Percentiles rank a stretch among this genome's conserved stretches.
phyloP scores from a whole-genome alignment of 2,797 vertebrate species.

The Cryptoblepharus egeriae region DNA sequence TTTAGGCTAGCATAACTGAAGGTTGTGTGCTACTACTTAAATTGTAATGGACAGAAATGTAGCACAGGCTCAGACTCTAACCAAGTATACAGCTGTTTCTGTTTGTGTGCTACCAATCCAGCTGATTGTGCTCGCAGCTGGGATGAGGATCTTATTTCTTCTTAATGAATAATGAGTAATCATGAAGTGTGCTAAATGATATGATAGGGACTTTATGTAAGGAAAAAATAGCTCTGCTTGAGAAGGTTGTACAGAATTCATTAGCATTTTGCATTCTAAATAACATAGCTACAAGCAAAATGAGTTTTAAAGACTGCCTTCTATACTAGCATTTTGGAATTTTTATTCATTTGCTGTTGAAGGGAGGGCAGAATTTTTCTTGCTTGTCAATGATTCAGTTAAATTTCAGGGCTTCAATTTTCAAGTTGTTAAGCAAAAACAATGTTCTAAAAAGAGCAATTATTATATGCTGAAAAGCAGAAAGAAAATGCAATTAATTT shows the following conservation, averaged over 20 bases:
- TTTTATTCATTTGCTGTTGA: not conserved
- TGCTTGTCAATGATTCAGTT: not conserved
- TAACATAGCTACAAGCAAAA: not conserved
- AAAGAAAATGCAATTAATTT: not conserved
- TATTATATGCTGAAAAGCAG: not conserved
- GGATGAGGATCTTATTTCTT: conserved; percentile 2
- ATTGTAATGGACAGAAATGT: not conserved
- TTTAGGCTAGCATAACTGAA: too few relatives aligned
- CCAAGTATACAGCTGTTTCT: not conserved
- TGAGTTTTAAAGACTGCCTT: not conserved
- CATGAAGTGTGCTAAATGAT: not conserved
- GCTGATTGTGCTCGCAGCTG: not conserved
- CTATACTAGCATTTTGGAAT: not conserved
- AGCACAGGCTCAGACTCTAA: not conserved
- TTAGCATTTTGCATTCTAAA: conserved; percentile 3
- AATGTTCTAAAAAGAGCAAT: not conserved
- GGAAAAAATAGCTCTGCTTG: conserved; percentile 2
- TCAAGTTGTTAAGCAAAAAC: not conserved
- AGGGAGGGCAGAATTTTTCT: not conserved
- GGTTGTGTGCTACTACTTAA: not conserved
- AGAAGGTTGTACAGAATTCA: not conserved
- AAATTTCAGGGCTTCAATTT: not conserved
- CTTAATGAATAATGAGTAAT: not conserved
- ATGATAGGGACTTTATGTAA: not conserved
- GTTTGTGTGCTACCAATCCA: not conserved